phyloP scores from a whole-genome alignment of 2,888 invertebrate genomes.

The Zygaena filipendulae region DNA sequence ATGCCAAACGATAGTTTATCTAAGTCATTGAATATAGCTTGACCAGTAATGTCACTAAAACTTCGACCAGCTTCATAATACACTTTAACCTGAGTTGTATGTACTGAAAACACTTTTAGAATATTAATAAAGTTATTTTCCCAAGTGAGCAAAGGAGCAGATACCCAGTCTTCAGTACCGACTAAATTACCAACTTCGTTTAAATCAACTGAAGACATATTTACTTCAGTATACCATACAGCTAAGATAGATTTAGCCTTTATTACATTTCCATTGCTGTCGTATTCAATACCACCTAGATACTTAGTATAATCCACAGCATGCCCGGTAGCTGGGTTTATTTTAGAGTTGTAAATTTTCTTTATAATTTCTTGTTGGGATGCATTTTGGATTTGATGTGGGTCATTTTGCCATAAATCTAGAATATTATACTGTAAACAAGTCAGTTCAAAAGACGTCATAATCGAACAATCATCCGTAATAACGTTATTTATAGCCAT shows the following conservation, averaged over 20 bases:
- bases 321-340: slow-evolving; percentile 74
- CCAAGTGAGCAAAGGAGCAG: slow-evolving; percentile 69
- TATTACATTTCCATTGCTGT: slow-evolving; percentile 70
- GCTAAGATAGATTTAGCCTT: slow-evolving; percentile 72
- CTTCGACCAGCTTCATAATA: slow-evolving; percentile 74
- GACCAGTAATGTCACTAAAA: slow-evolving; percentile 79
- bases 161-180: slow-evolving; percentile 81
- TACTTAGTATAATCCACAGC: slow-evolving; percentile 71
- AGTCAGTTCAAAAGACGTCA: slow-evolving; percentile 62
- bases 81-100: slow-evolving; percentile 40
- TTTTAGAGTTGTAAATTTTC: slow-evolving; percentile 67
- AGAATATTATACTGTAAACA: slow-evolving; percentile 75
- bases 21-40: slow-evolving; percentile 78
- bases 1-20: slow-evolving; percentile 76
- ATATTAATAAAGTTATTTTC: slow-evolving; percentile 66
- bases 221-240: slow-evolving; percentile 73
- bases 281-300: slow-evolving; percentile 69
- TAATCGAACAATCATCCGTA: not conserved
- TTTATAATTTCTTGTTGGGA: slow-evolving; percentile 71
- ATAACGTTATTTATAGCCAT: not conserved
- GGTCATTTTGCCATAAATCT: slow-evolving; percentile 76
- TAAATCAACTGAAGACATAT: slow-evolving; percentile 74
- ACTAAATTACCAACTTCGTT: slow-evolving; percentile 75
- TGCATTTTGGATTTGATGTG: slow-evolving; percentile 53
- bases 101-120: slow-evolving; percentile 38